Conservation (phyloP, 2,888 invertebrate species). For the Lasioglossum villosulum region DNA sequence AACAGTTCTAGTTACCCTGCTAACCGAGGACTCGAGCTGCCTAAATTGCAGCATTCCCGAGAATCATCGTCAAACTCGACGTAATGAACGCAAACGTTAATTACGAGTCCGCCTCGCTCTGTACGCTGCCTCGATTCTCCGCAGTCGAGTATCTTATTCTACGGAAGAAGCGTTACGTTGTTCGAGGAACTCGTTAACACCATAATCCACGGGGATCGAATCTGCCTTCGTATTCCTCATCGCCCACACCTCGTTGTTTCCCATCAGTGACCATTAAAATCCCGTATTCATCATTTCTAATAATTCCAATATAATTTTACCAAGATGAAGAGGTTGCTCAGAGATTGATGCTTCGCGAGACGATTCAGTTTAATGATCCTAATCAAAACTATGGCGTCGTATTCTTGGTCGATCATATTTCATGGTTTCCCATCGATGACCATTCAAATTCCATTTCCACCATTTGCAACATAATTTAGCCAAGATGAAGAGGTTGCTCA, state of each 20-base stretch:
- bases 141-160: neutral
- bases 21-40: neutral
- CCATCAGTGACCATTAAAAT: neutral
- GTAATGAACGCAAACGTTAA: neutral
- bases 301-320: neutral
- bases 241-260: neutral
- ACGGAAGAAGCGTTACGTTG: neutral
- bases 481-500: neutral
- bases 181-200: constrained; percentile 30
- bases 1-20: neutral
- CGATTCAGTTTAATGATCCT: neutral
- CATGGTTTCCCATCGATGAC: no score
- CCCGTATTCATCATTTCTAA: neutral
- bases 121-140: neutral
- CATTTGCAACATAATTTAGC: neutral
- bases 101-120: neutral
- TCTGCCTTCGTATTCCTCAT: neutral
- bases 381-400: no score
- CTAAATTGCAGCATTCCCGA: neutral
- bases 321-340: neutral
- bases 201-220: neutral
- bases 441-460: no score
- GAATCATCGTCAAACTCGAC: constrained; percentile 1
- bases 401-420: no score
- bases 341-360: neutral